Base-by-base conservation (phyloP, 2,113 vertebrate species). In the Crotalus tigris region DNA sequence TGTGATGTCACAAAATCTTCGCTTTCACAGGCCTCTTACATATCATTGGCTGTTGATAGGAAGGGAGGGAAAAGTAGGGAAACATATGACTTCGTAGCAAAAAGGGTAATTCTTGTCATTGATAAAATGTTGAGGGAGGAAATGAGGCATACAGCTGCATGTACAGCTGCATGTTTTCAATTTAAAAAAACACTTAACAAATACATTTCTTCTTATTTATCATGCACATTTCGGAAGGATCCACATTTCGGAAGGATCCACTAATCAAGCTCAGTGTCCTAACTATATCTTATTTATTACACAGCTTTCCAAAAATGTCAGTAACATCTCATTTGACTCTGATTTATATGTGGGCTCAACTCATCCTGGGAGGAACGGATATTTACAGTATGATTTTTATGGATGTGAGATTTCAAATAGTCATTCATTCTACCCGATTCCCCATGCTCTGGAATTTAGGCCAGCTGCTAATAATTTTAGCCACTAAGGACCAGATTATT, bases 381-480 rank as follows among this genome's bases (percentile, higher is more conserved):
- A 57, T 57, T 89, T 57, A 89, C 55, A 39, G 10, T 12, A 89
- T 64, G 26, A 10, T 90, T 64, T 90, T 51, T 64, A 29, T 58
- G 58, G 21, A 89, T 59, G 55, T 81, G 75, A 81, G 19, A 81
- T 81, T 81, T 81, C 75, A 81, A 81, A 9, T 44, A 58, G 9
- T 44, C 57, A 39, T 44, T 89, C 24, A 59, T 46, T 59, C 33
- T 59, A 24, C 10, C 75, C 33, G 17, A 95, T 95, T 95, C 94
- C 91, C 88, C 91, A 96, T 96, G 93, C 95, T 95, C 89, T 95
- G 96, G 90, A 92, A 97, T 95, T 96, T 92, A 94, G 95, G 96
- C 94, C 94, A 97, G 95, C 95, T 97, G 95, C 95, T 97, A 96
- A 97, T 95, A 95, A 96, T 95, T 97, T 94, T 97, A 92, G 88